Conservation (phyloP, 2,797 vertebrate genomes). For the Margarornis squamiger region DNA sequence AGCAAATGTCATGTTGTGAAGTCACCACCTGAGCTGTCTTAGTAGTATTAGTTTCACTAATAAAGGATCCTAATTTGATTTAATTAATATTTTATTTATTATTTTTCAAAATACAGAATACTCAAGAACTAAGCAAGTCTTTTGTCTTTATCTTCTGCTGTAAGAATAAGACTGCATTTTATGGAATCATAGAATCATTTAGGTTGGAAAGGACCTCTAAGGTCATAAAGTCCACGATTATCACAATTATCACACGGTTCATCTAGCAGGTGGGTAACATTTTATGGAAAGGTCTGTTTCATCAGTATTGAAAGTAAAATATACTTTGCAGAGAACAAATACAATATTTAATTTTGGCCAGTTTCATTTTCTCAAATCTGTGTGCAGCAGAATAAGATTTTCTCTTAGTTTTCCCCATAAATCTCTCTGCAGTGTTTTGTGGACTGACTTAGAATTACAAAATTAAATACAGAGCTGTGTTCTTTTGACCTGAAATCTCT, state of each 20-base stretch:
- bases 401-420: background rate
- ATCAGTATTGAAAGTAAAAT: background rate
- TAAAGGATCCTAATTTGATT: background rate
- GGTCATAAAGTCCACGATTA: background rate
- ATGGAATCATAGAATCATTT: background rate
- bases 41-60: background rate
- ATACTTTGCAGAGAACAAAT: background rate
- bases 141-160: background rate
- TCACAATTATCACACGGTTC: background rate
- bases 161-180: background rate
- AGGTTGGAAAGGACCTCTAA: background rate
- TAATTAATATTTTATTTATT: background rate
- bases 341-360: background rate
- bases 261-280: background rate
- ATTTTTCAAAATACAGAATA: background rate
- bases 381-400: background rate
- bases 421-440: background rate
- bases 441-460: background rate
- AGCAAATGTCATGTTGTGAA: background rate
- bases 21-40: background rate
- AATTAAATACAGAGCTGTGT: background rate
- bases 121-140: background rate
- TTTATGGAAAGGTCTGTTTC: background rate
- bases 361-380: background rate
- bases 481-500: constrained; percentile 19